A percentile compares a stretch with the other conserved stretches of the same genome.
These are phyloP conservation scores for Drosophila ambigua DNA, from an alignment of 1,140 invertebrate genomes.

Conservation along the genomic window DNA sequence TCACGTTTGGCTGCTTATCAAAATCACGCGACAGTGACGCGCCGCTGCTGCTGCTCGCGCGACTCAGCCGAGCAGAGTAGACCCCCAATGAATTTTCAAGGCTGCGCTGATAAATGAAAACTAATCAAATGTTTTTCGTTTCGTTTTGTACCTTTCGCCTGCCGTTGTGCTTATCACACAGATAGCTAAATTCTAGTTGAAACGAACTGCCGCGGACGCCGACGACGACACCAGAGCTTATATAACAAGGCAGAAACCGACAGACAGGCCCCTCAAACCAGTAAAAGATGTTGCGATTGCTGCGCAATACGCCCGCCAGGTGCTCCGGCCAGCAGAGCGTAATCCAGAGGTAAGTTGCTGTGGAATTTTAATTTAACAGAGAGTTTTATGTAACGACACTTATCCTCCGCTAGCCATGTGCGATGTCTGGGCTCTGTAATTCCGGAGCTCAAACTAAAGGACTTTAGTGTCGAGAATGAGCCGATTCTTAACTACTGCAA, in stretches of 20 bases:
- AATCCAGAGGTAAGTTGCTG: slow-evolving; percentile 45
- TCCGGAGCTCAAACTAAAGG: slow-evolving; percentile 86
- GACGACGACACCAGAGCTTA: slow-evolving; percentile 34
- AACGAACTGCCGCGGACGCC: slow-evolving; percentile 14
- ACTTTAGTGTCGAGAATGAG: slow-evolving; percentile 92
- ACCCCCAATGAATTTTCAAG: slow-evolving; percentile 65
- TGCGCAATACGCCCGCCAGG: slow-evolving; percentile 32
- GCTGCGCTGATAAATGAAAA: slow-evolving; percentile 60
- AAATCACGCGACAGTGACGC: slow-evolving; percentile 56
- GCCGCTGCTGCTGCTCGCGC: slow-evolving; percentile 16
- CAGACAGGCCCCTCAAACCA: slow-evolving; percentile 30
- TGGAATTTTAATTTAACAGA: neutral
- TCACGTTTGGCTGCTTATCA: slow-evolving; percentile 76
- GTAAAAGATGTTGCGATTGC: slow-evolving; percentile 60
- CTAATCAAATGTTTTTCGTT: slow-evolving; percentile 54
- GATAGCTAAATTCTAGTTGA: slow-evolving; percentile 33
- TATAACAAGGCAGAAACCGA: slow-evolving; percentile 48
- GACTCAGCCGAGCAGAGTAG: slow-evolving; percentile 17
- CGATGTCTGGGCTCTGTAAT: slow-evolving; percentile 87
- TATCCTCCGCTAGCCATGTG: neutral
- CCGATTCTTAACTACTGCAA: slow-evolving; percentile 92
- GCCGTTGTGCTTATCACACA: slow-evolving; percentile 27
- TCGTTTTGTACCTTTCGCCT: slow-evolving; percentile 13
- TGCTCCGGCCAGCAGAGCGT: slow-evolving; percentile 32
- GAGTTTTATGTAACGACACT: neutral